These are phyloP conservation scores for Lethenteron reissneri DNA, from an alignment of 2,113 vertebrate species.

Conservation along the genomic window DNA sequence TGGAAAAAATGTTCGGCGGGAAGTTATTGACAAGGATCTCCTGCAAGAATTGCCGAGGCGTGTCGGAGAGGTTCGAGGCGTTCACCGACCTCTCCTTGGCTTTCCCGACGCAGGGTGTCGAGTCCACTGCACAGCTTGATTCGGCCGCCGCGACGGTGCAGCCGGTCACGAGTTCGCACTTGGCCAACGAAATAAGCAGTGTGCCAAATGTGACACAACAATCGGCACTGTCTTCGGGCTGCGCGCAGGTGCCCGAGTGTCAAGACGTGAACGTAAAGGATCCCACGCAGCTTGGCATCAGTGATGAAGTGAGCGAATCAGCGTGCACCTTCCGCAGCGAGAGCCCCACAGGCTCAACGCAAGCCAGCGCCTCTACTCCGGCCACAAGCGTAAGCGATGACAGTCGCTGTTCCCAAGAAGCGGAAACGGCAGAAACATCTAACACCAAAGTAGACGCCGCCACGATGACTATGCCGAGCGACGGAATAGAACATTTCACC, in stretches of 20 bases:
- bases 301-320: constrained; percentile 1
- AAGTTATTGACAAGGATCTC: constrained; percentile 40
- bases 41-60: constrained; percentile 32
- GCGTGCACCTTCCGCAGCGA: not conserved
- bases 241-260: not conserved
- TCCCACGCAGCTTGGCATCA: not conserved
- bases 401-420: not conserved
- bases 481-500: not conserved
- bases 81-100: constrained; percentile 46
- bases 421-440: too few relatives aligned
- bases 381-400: too few relatives aligned
- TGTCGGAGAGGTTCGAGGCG: constrained; percentile 39
- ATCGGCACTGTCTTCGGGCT: not conserved
- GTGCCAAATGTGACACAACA: too few relatives aligned
- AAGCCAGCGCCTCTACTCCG: too few relatives aligned
- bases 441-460: not conserved
- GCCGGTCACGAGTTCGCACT: not conserved
- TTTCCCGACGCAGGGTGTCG: constrained; percentile 27
- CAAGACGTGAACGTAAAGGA: too few relatives aligned
- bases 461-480: not conserved
- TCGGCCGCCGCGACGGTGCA: not conserved
- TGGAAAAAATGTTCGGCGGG: constrained; percentile 49
- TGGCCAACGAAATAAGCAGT: too few relatives aligned
- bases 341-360: not conserved
- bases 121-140: not conserved